Base-by-base conservation (phyloP, 30 jellyfish, hydroid and myxozoan species). In the Nemopilema nomurai region DNA sequence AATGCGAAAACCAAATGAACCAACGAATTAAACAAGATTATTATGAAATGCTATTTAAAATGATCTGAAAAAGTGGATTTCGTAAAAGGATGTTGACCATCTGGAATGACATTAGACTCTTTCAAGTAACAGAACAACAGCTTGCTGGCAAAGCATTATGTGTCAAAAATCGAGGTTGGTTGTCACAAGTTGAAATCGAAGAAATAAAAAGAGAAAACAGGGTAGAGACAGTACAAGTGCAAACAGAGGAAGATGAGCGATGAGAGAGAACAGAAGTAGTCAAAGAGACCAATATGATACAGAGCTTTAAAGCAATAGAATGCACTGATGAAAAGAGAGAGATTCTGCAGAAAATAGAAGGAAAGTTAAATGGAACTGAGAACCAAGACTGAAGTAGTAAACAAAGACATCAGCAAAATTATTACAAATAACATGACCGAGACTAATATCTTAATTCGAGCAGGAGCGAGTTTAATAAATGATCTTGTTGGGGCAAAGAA, bases 391-490 rank as follows among this genome's bases (percentile, higher is more conserved):
- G 82, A 80, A 16, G 80, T 49, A 32, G 87, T 77, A 57, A 49
- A 57, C 82, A 51, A 77, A 51, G 62, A 49, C 24, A 27, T 49
- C 6, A n/a, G 22, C 63, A 33, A 50, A 21, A 24, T 62, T 21
- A 63, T 21, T 9, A 49, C 62, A 21, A 51, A 50, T 49, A 33
- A 52, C n/a, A 30, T 77, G 24, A 49, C 62, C 53, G 71, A 77
- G 83, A 57, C 62, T 82, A 77, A 77, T 26, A 79, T 49, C 26
- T 79, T 77, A 63, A 77, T 62, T 80, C n/a, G 21, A 51, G 77
- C 87, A 16, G 77, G 53, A 62, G 77, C 82, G 82, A 74, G 19
- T 32, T 76, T 30, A 22, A 76, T 74, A 26, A 76, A 52, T 33
- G 62, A 77, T 80, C 62, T 57, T 22, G 63, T 77, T 49, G 87